Evolutionary conservation across 2,113 vertebrate species (phyloP), one percentile per base, ranked within the genome.

Genomic region (Psittacula cyanocephala): DNA sequence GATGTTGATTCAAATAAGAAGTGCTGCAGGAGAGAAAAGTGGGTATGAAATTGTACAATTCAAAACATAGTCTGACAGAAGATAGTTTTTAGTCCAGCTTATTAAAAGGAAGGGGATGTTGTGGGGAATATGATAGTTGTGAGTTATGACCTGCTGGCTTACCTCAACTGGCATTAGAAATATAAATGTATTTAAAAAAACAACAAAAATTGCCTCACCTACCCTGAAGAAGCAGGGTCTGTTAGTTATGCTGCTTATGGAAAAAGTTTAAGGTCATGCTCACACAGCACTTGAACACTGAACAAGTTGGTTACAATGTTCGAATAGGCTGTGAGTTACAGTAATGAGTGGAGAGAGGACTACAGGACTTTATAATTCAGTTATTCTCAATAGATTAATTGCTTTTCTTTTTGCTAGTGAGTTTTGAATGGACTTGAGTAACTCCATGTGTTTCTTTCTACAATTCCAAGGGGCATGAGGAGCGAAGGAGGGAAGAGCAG

Each of bases 401-500:
- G 28, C 31, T 81, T 23, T 79, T 52, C 5, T 62, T 89, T 84
- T 82, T 76, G 14, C 37, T 79, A 23, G 3, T 68, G 47, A 64
- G 22, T 68, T 78, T 84, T 86, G 74, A 53, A 15, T 52, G 6
- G 7, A 25, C 27, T 71, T 49, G 41, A 67, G 20, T 81, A 79
- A 79, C 9, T 85, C 47, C 35, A 64, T 47, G 1, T 62, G 3
- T 16, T 93, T 55, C 8, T 81, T 67, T n/a, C 89, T 69, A 17
- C 46, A 47, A 75, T 68, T 49, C 72, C n/a, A 53, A 98, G 98
- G 71, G 95, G 28, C 96, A 96, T 25, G 98, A 98, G 16, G 99
- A 99, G 71, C 97, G 97, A 97, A 98, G 98, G 28, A 98, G 64
- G 25, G 98, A 98, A 55, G 99, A 99, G 70, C 99, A 99, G 97